Evolutionary conservation across 2,888 invertebrate genomes (phyloP).

Genomic region (Lithophane ornitopus): DNA sequence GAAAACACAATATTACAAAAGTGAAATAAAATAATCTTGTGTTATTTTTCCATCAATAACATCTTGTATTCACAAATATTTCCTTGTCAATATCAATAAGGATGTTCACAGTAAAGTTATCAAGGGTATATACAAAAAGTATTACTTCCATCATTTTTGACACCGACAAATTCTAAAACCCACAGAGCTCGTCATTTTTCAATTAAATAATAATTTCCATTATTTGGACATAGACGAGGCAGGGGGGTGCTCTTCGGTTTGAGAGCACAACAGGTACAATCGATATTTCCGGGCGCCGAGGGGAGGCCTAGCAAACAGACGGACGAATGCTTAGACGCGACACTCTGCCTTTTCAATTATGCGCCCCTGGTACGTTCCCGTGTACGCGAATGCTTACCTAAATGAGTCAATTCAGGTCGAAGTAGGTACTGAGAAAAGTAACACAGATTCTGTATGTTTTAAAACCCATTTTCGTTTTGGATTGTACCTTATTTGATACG

Average conservation of each 20-base stretch:
- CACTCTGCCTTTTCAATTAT: slow-evolving; percentile 69
- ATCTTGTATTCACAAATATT: slow-evolving; percentile 19
- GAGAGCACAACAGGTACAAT: slow-evolving; percentile 81
- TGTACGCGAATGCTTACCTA: slow-evolving; percentile 27
- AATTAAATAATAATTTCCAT: slow-evolving; percentile 71
- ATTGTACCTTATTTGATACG: not conserved
- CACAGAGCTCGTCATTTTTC: slow-evolving; percentile 55
- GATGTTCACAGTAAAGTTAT: slow-evolving; percentile 2
- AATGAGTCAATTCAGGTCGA: slow-evolving; percentile 35
- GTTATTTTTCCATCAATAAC: not conserved
- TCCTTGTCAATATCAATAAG: slow-evolving; percentile 15
- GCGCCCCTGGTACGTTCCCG: slow-evolving; percentile 32
- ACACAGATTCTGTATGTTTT: not conserved
- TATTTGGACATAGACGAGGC: slow-evolving; percentile 65
- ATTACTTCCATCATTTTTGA: slow-evolving; percentile 39
- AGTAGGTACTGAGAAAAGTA: slow-evolving; percentile 17
- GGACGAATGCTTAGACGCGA: slow-evolving; percentile 76
- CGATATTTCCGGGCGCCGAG: slow-evolving; percentile 79
- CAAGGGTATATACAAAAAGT: slow-evolving; percentile 24
- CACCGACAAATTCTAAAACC: slow-evolving; percentile 39
- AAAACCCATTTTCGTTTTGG: not conserved
- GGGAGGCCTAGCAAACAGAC: slow-evolving; percentile 74
- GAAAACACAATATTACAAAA: not conserved
- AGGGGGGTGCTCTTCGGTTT: slow-evolving; percentile 62
- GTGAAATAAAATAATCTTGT: not conserved